phyloP scores from a whole-genome alignment of 1,140 invertebrate genomes.

The Drosophila saltans region DNA sequence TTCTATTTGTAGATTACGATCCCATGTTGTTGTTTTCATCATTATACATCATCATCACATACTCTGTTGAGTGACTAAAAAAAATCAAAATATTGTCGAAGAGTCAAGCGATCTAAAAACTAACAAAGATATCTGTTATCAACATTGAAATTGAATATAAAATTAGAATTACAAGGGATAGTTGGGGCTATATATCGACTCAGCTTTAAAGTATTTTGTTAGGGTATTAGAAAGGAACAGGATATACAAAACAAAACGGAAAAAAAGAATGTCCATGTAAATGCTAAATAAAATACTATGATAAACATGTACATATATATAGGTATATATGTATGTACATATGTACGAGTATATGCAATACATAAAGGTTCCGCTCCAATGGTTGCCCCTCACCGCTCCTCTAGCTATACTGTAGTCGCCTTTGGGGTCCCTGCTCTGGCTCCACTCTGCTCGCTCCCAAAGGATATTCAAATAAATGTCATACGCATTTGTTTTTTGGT shows the following conservation, averaged over 20 bases:
- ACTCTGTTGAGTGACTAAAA: too few species aligned
- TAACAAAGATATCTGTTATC: too few species aligned
- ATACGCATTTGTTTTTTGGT: conserved; percentile 78
- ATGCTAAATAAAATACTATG: conserved; percentile 78
- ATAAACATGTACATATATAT: conserved; percentile 59
- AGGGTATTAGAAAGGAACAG: conserved; percentile 28
- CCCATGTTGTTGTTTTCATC: too few species aligned
- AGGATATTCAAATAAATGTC: conserved; percentile 82
- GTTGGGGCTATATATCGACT: not conserved
- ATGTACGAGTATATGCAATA: conserved; percentile 35
- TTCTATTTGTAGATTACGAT: too few species aligned
- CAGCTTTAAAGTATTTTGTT: not conserved
- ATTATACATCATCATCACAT: too few species aligned
- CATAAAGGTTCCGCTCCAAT: conserved; percentile 18
- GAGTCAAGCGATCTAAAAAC: too few species aligned
- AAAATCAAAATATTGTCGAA: too few species aligned
- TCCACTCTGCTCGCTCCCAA: conserved; percentile 50
- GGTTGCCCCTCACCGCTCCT: not conserved
- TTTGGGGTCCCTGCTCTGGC: conserved; percentile 24
- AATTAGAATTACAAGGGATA: not conserved
- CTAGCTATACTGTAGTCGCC: conserved; percentile 10
- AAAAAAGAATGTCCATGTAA: conserved; percentile 53
- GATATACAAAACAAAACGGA: conserved; percentile 29
- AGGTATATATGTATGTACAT: not conserved
- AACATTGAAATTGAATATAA: too few species aligned